phyloP scores from a whole-genome alignment of 2,113 vertebrate genomes.

The Chauna torquata region DNA sequence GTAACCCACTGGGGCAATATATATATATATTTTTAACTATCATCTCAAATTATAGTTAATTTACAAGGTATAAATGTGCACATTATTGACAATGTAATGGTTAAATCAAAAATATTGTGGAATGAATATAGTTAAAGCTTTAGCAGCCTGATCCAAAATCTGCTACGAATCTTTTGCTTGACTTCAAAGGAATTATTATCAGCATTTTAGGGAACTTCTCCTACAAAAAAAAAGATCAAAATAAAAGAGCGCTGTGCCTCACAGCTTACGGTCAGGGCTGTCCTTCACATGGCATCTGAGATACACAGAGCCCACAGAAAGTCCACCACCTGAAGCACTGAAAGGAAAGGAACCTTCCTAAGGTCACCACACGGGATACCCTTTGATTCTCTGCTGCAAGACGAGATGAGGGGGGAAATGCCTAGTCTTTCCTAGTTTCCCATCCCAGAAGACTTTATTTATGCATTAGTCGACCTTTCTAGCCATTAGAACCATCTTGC shows the following conservation, averaged over 20 bases:
- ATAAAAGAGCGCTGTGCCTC: not conserved
- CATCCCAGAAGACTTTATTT: slow-evolving; percentile 72
- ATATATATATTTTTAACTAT: not conserved
- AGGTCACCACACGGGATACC: not conserved
- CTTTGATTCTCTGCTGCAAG: slow-evolving; percentile 12
- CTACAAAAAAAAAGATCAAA: not conserved
- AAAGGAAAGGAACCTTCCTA: slow-evolving; percentile 9
- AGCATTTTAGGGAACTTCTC: not conserved
- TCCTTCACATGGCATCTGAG: not conserved
- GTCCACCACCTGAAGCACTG: not conserved
- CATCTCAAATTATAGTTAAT: not conserved
- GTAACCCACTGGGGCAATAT: not conserved
- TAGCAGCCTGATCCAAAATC: slow-evolving; percentile 9
- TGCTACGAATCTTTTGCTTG: slow-evolving; percentile 9
- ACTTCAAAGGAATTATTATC: slow-evolving; percentile 34
- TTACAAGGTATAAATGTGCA: not conserved
- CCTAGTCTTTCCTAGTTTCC: slow-evolving; percentile 22
- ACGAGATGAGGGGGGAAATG: slow-evolving; percentile 15
- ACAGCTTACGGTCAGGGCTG: not conserved
- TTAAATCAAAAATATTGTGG: not conserved
- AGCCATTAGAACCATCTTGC: slow-evolving; percentile 81
- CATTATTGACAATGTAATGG: not conserved
- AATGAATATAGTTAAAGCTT: not conserved
- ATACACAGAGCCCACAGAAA: not conserved
- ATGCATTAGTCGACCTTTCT: slow-evolving; percentile 78